phyloP scores from a whole-genome alignment of 2,888 invertebrate genomes.

The Xestia sexstrigata region DNA sequence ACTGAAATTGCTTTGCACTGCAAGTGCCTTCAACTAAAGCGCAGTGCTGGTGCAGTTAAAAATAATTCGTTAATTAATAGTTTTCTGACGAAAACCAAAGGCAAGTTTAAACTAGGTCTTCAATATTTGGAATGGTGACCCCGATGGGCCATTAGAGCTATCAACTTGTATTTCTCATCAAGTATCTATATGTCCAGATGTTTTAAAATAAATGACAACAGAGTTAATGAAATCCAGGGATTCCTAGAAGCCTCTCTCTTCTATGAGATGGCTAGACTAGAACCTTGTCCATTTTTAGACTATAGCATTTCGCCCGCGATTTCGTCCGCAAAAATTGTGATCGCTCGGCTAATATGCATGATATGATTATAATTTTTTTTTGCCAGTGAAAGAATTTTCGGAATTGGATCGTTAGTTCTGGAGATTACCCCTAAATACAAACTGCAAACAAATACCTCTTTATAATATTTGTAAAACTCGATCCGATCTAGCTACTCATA shows the following conservation, averaged over 20 bases:
- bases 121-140: background rate
- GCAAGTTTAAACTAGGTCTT: background rate
- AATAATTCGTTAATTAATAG: no score
- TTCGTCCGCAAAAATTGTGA: no score
- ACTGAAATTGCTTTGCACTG: slow-evolving; percentile 6
- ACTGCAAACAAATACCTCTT: no score
- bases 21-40: background rate
- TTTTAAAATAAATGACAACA: background rate
- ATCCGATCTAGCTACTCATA: background rate
- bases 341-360: no score
- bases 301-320: no score
- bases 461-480: background rate
- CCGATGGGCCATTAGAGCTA: background rate
- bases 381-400: no score
- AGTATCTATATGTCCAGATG: background rate
- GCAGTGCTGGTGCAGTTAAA: background rate
- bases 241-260: background rate
- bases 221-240: background rate
- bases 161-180: background rate
- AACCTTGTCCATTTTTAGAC: background rate
- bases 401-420: no score
- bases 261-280: background rate
- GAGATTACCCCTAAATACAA: no score
- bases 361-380: no score
- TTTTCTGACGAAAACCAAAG: no score